Conservation (phyloP, 2,888 invertebrate species). For the Polydrusus tereticollis region DNA sequence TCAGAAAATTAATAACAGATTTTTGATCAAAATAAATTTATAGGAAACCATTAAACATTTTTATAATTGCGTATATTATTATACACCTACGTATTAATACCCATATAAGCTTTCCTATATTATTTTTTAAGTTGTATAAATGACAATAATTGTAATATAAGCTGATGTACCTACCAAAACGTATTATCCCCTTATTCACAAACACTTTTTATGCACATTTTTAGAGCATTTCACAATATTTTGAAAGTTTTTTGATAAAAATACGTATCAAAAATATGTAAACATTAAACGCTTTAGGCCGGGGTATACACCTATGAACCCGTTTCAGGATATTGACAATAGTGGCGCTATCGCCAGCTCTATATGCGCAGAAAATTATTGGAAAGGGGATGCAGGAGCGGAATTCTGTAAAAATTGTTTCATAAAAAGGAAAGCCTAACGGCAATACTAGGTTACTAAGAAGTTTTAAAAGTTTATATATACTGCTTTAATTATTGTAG, state of each 20-base stretch:
- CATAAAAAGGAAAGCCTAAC: no score
- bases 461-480: no score
- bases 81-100: neutral
- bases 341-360: constrained; percentile 12
- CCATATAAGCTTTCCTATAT: neutral
- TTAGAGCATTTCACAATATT: neutral
- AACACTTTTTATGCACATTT: neutral
- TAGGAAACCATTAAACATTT: no score
- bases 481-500: no score
- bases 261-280: constrained; percentile 30
- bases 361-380: constrained; percentile 20
- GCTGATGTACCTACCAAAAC: neutral
- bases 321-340: constrained; percentile 31
- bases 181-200: neutral
- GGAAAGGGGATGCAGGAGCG: neutral
- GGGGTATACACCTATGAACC: constrained; percentile 34
- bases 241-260: neutral
- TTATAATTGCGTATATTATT: neutral
- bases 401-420: constrained; percentile 1
- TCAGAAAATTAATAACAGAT: no score
- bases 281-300: constrained; percentile 44
- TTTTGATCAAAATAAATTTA: no score
- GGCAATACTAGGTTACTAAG: no score
- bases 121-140: neutral
- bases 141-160: neutral